These are phyloP conservation scores for Paedocypris micromegethes DNA, from an alignment of 2,797 vertebrate genomes.

Conservation along the genomic window DNA sequence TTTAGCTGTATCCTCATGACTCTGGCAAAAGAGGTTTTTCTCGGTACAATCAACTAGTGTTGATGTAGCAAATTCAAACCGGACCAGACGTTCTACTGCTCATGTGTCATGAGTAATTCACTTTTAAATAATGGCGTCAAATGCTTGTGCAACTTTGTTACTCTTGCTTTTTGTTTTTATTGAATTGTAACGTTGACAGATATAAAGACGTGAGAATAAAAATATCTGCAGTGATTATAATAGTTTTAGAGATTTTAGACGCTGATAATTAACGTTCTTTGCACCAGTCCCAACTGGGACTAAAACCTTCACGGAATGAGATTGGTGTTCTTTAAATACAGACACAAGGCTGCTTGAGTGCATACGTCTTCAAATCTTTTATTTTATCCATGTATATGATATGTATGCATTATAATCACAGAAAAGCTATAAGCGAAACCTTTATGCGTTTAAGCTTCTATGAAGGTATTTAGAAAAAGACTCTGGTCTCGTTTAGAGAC, in stretches of 20 bases:
- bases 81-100: conserved; percentile 2
- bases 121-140: too few species aligned
- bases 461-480: conserved; percentile 27
- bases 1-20: background rate
- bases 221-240: conserved; percentile 1
- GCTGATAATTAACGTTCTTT: conserved; percentile 10
- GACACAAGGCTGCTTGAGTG: background rate
- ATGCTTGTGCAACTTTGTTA: background rate
- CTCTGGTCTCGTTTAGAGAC: conserved; percentile 20
- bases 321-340: conserved; percentile 38
- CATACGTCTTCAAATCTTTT: background rate
- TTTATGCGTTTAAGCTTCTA: background rate
- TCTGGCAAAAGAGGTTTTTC: background rate
- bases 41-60: background rate
- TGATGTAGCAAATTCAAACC: background rate
- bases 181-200: too few species aligned
- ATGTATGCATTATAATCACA: background rate
- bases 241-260: conserved; percentile 22
- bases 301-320: conserved; percentile 31
- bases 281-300: conserved; percentile 33
- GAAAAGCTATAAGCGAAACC: conserved; percentile 5
- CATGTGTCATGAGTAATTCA: background rate
- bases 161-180: background rate
- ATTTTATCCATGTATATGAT: background rate
- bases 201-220: too few species aligned